A percentile compares a stretch with the other conserved stretches of the same genome.
Evolutionary conservation across 2,113 vertebrate genomes (phyloP).

Genomic region (Galeopterus variegatus): DNA sequence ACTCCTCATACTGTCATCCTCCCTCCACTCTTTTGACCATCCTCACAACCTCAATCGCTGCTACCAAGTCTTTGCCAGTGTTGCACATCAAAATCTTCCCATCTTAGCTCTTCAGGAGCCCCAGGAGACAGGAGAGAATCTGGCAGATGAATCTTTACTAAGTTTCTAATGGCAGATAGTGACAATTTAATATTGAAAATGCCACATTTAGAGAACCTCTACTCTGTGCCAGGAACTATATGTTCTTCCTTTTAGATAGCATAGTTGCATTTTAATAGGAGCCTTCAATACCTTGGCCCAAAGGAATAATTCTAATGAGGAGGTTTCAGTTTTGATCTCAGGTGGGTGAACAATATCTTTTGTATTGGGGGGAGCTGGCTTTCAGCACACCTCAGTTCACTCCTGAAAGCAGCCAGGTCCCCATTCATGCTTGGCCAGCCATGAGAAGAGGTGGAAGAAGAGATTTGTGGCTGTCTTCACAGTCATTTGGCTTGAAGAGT

Average conservation of each 20-base stretch:
- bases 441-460: background rate
- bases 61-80: background rate
- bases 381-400: constrained; percentile 42
- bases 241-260: constrained; percentile 47
- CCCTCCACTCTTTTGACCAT: background rate
- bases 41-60: background rate
- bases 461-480: background rate
- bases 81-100: constrained; percentile 36
- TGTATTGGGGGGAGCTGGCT: background rate
- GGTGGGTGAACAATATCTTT: background rate
- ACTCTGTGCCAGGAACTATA: constrained; percentile 46
- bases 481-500: constrained; percentile 32
- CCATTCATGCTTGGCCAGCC: background rate
- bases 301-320: constrained; percentile 37
- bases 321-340: constrained; percentile 62
- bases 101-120: background rate
- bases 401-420: background rate
- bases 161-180: constrained; percentile 51
- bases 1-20: background rate
- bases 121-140: constrained; percentile 17
- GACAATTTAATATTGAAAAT: constrained; percentile 69
- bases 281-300: constrained; percentile 2
- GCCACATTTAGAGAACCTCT: constrained; percentile 55
- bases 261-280: constrained; percentile 59
- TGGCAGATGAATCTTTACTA: constrained; percentile 49